Evolutionary conservation across 2,113 vertebrate species (phyloP), one percentile per base, ranked within the genome.

Genomic region (Petrocephalus microphthalmus): DNA sequence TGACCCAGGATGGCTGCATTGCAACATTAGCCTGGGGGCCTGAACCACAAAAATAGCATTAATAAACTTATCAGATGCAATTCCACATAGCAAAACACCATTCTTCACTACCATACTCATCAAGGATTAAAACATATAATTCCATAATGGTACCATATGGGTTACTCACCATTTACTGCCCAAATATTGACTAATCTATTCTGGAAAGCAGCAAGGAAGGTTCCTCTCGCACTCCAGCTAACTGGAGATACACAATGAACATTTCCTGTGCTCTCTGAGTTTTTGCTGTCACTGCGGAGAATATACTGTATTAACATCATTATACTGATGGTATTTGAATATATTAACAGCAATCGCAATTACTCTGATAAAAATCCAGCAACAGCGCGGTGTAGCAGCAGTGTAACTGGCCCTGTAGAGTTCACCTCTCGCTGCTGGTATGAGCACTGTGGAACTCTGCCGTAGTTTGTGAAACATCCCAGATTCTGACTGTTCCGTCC

Each of bases 131-230:
- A 78, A 78, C 11, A 42, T 19, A 17, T 19, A 49, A 84, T 52
- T 52, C 15, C 45, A n/a, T 49, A 2, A 84, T 25, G 22, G 49
- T 19, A 84, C n/a, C 22, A 54, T 10, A 52, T 15, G 83, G 89
- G 87, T 22, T 52, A 22, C 87, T 89, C n/a, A 95, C 96, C 95
- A n/a, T 91, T 95, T 37, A 95, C 92, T n/a, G 91, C 94, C 95
- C 95, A 96, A 89, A 96, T 95, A 92, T 94, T 94, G 90, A 96
- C 91, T 83, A 94, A 92, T 92, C 95, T 96, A 92, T 95, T 95
- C 90, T 96, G 95, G n/a, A 94, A 95, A 20, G 94, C 92, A 42
- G 96, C 95, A 87, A 96, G 54, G 74, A 95, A 93, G 88, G 92
- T 92, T 13, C 96, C 95, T 7, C 92, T 93, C 85, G 94, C 90